Evolutionary conservation across 2,888 invertebrate genomes (phyloP), one percentile per base, ranked within the genome.

Genomic region (Embidobia sp.): DNA sequence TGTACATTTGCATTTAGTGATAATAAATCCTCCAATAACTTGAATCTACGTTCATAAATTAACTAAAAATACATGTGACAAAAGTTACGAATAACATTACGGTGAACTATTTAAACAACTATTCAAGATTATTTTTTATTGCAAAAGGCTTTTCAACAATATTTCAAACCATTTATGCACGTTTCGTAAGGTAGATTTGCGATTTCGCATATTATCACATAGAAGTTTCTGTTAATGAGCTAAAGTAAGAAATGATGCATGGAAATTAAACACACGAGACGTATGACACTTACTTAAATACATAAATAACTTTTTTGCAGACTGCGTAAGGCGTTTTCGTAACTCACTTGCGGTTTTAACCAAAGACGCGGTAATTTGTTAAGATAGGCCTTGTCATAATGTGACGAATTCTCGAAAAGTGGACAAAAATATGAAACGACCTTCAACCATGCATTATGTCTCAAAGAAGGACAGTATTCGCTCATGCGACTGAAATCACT

Each of bases 401-500:
- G 11, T 29, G 46, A 35, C 27, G 19, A 55, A 46, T 22, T 19
- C 26, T 46, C 46, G 26, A 61, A 61, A 51, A 61, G 27, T 51
- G 16, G 33, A n/a, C 49, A 37, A 51, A 74, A 73, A 35, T 59
- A 37, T 44, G 16, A 31, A 6, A 13, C 27, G 57, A 59, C 77
- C 77, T 79, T 75, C 53, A 48, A 51, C 33, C 11, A 53, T 37
- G 61, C 18, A 57, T 69, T 48, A 64, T 59, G 59, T 40, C 42
- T 31, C 1, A 37, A 64, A 69, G 73, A 75, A 78, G 61, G 61
- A 64, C 66, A 10, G 31, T 55, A 70, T 63, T 61, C 57, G 61
- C 55, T 79, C 57, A 79, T 70, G 66, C 61, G 61, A 73, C 73
- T 66, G 49, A 61, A 79, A 35, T 70, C 79, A 79, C 57, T 77